phyloP scores from a whole-genome alignment of 2,113 vertebrate genomes.

The Pachyramphus minor region DNA sequence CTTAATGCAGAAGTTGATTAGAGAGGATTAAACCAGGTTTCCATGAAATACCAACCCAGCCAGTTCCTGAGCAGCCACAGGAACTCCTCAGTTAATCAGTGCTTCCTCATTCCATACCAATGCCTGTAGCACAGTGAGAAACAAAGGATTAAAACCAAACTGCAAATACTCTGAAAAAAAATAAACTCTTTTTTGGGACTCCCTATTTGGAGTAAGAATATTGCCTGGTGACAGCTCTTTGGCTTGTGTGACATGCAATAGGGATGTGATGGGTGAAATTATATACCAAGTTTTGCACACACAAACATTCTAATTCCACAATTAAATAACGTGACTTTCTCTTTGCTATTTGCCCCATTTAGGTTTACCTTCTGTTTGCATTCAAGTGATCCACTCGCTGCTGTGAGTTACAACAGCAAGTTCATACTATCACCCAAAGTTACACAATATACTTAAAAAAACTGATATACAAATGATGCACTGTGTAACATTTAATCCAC shows the following conservation, averaged over 20 bases:
- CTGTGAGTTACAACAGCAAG: background rate
- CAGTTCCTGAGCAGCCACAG: background rate
- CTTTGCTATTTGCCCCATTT: background rate
- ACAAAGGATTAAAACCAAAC: background rate
- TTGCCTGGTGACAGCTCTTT: background rate
- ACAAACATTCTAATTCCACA: background rate
- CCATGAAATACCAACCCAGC: background rate
- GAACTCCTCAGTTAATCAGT: background rate
- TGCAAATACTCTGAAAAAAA: background rate
- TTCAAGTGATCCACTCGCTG: background rate
- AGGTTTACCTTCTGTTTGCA: background rate
- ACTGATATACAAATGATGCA: background rate
- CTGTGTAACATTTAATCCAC: background rate
- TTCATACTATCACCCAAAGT: background rate
- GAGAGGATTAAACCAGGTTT: background rate
- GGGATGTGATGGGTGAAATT: background rate
- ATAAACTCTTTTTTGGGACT: rapidly evolving
- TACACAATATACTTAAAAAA: background rate
- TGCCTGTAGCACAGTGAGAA: rapidly evolving
- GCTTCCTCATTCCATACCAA: background rate
- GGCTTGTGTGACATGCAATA: background rate
- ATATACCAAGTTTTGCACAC: background rate
- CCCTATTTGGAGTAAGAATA: background rate
- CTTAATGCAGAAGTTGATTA: too few species aligned
- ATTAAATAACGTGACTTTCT: background rate